These are phyloP conservation scores for Prorops nasuta DNA, from an alignment of 1,140 invertebrate genomes.

Conservation along the genomic window DNA sequence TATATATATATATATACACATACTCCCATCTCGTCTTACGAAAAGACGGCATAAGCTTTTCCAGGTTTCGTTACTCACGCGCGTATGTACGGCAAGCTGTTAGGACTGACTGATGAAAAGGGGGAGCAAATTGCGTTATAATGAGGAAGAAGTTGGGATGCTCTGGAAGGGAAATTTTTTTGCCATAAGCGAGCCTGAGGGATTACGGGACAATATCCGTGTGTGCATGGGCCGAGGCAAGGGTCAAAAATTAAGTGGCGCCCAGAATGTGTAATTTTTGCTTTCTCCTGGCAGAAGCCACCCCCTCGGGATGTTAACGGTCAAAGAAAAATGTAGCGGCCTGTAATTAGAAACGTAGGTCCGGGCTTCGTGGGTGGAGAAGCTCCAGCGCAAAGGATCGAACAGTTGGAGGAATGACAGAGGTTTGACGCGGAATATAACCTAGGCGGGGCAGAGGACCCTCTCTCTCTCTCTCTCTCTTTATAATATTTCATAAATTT, in stretches of 20 bases:
- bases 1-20: too few relatives aligned
- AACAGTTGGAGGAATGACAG: slow-evolving; percentile 29
- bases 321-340: slow-evolving; percentile 21
- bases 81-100: too few relatives aligned
- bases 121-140: background rate
- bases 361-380: slow-evolving; percentile 17
- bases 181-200: slow-evolving; percentile 2
- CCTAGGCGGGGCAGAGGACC: background rate
- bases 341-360: slow-evolving; percentile 41
- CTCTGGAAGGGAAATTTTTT: background rate
- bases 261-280: slow-evolving; percentile 28
- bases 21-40: too few relatives aligned
- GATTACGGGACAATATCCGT: slow-evolving; percentile 2
- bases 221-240: slow-evolving; percentile 2
- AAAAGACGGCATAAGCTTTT: too few relatives aligned
- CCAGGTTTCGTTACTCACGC: too few relatives aligned
- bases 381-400: slow-evolving; percentile 12
- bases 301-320: slow-evolving; percentile 2
- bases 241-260: slow-evolving; percentile 20
- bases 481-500: too few relatives aligned
- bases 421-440: slow-evolving; percentile 9
- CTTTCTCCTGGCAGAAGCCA: slow-evolving; percentile 13
- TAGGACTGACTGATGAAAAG: too few relatives aligned
- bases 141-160: background rate
- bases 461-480: too few relatives aligned